phyloP scores from a whole-genome alignment of 2,888 invertebrate species.

The Megaustenia siamemsis region DNA sequence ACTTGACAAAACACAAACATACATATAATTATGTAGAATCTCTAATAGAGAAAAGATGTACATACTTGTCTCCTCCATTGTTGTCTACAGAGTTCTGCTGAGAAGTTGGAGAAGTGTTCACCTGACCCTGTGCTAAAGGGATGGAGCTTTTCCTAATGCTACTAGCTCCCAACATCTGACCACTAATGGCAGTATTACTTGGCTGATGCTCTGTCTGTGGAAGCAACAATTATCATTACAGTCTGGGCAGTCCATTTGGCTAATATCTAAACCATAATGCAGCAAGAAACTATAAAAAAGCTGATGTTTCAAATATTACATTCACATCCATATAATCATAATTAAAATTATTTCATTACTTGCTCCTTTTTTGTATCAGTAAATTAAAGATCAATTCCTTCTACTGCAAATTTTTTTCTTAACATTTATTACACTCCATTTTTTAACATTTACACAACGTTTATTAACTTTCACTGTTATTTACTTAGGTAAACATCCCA shows the following conservation, averaged over 20 bases:
- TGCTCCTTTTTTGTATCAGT: too few relatives aligned
- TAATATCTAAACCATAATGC: background rate
- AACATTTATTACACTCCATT: too few relatives aligned
- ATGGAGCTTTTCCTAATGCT: slow-evolving; percentile 66
- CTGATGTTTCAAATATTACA: too few relatives aligned
- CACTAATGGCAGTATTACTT: slow-evolving; percentile 51
- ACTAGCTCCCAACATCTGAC: slow-evolving; percentile 25
- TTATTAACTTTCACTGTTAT: too few relatives aligned
- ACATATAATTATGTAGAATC: too few relatives aligned
- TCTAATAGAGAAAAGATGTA: background rate
- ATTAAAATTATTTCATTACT: too few relatives aligned
- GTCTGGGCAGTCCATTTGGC: background rate
- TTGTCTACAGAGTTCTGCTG: slow-evolving; percentile 68
- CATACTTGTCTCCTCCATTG: slow-evolving; percentile 67
- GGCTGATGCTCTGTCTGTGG: slow-evolving; percentile 72
- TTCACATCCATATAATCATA: too few relatives aligned
- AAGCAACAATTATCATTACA: background rate
- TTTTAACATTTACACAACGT: too few relatives aligned
- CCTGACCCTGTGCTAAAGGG: slow-evolving; percentile 63
- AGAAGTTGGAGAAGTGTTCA: slow-evolving; percentile 64
- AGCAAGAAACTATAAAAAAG: background rate
- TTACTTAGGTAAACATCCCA: too few relatives aligned
- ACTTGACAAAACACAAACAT: too few relatives aligned
- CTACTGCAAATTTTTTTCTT: too few relatives aligned
- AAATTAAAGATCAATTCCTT: too few relatives aligned